phyloP scores from a whole-genome alignment of 2,113 vertebrate species.

The Pelecanus crispus region DNA sequence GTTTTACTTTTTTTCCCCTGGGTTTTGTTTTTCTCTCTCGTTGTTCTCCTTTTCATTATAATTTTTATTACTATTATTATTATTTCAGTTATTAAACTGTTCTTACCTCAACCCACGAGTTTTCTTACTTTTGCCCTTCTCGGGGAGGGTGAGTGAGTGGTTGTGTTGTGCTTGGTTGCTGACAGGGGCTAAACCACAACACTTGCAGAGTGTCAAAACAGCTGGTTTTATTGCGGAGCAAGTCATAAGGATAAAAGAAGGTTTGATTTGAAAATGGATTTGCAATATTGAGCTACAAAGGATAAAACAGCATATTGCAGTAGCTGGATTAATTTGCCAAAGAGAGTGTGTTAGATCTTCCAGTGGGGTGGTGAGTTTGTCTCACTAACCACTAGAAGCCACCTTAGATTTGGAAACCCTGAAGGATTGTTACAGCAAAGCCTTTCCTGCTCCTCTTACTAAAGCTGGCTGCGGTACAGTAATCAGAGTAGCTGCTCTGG shows the following conservation, averaged over 20 bases:
- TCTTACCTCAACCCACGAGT: too few species aligned
- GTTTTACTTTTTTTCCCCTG: too few species aligned
- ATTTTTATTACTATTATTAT: too few species aligned
- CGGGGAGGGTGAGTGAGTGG: too few species aligned
- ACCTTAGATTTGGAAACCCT: background rate
- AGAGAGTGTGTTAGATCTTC: background rate
- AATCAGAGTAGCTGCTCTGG: background rate
- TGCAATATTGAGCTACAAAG: background rate
- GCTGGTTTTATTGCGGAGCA: background rate
- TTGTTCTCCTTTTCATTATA: too few species aligned
- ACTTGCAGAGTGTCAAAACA: background rate
- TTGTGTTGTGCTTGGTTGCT: too few species aligned
- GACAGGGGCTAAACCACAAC: too few species aligned
- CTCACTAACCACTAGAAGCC: background rate
- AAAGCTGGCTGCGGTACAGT: background rate
- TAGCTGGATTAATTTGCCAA: background rate
- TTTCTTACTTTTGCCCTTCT: too few species aligned
- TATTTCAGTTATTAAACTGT: too few species aligned
- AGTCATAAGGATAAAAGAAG: background rate
- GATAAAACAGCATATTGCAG: background rate
- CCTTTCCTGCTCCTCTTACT: background rate
- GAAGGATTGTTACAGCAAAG: background rate
- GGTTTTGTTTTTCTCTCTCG: too few species aligned
- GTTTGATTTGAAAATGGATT: background rate
- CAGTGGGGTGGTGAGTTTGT: background rate